Evolutionary conservation across 1,140 invertebrate genomes (phyloP), one percentile per base, ranked within the genome.

Genomic region (Battus philenor): DNA sequence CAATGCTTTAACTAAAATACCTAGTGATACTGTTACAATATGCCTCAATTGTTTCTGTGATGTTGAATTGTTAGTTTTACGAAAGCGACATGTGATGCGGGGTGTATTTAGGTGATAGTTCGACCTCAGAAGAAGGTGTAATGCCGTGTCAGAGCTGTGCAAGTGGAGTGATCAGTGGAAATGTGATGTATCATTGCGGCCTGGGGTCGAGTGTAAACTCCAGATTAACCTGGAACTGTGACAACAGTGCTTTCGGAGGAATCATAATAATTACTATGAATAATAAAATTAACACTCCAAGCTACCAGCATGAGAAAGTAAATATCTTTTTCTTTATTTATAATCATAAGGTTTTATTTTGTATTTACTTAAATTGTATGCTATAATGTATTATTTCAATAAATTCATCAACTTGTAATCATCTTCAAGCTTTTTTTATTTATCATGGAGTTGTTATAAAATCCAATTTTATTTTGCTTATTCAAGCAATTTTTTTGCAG

Each of bases 1-100:
- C 81, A 83, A 85, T 82, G 68, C 81, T 85, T 82, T 83, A 85
- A 83, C 81, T 85, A 81, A 79, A 75, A 73, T 76, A 67, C 58
- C 57, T 75, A 82, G 78, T 82, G 78, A 76, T 80, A 69, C 67
- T 76, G 61, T 66, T 70, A 61, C 63, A 57, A 55, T 56, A 67
- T 72, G 51, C 69, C 16, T 68, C 34, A 77, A 63, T 68, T 76
- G 58, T 68, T 70, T 61, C 65, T 80, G 78, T 76, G 75, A 68
- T 72, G 50, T 52, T 70, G 53, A 68, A 61, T 68, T 73, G 61
- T 80, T 79, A 78, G 59, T 67, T 64, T 52, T 72, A 59, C 60
- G 10, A 50, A 50, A 54, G 31, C n/a, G 66, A 68, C 54, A 58
- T 81, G 75, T 79, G 73, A 68, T 71, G 64, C 54, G 52, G 59